Percentiles rank a stretch among this genome's conserved stretches.
Evolutionary conservation across 2,888 invertebrate species (phyloP).

Genomic region (Limnephilus auricula): DNA sequence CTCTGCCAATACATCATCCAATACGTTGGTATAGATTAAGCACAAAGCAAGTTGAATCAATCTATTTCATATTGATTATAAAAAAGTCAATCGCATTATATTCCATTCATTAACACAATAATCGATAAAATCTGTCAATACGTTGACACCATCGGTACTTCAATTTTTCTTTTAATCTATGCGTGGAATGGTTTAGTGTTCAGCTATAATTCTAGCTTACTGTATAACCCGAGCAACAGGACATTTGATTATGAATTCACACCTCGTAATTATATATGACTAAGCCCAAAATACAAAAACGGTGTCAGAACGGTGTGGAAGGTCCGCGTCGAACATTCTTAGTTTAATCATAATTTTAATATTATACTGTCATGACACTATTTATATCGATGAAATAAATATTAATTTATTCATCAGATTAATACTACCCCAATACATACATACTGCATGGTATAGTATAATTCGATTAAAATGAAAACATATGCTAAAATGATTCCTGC

Average conservation of each 20-base stretch:
- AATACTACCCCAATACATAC: neutral
- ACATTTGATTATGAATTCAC: neutral
- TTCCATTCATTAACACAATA: too few relatives aligned
- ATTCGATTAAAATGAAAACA: neutral
- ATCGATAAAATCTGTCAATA: too few relatives aligned
- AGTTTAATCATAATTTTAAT: neutral
- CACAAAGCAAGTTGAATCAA: too few relatives aligned
- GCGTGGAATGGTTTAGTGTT: neutral
- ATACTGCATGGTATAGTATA: neutral
- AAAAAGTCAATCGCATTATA: too few relatives aligned
- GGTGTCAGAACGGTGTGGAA: neutral
- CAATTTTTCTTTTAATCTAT: neutral
- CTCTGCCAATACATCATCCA: too few relatives aligned
- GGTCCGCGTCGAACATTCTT: neutral
- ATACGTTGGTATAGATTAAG: too few relatives aligned
- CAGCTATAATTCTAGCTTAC: neutral
- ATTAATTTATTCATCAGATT: neutral
- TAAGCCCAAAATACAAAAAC: neutral
- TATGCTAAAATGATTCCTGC: neutral
- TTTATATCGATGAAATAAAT: neutral
- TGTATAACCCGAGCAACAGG: neutral
- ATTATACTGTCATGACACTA: neutral
- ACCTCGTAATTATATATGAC: constrained; percentile 2
- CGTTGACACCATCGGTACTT: too few relatives aligned
- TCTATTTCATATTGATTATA: too few relatives aligned